Conservation (phyloP, 2,888 invertebrate species). For the Cryptocephalus moraei region DNA sequence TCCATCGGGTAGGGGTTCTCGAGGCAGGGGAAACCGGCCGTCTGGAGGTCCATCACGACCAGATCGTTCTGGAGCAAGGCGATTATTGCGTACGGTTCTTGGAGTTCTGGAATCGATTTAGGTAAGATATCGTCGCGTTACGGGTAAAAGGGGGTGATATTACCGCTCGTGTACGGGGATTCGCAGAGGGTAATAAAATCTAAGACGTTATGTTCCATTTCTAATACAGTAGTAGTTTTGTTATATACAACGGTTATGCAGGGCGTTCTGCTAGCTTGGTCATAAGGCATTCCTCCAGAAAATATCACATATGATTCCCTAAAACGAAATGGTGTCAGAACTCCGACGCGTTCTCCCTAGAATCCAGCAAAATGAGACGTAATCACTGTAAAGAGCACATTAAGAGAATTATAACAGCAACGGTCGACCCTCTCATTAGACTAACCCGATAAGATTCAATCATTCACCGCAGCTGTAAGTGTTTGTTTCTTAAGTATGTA, state of each 20-base stretch:
- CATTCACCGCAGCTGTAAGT: too few species aligned
- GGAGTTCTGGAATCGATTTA: slow-evolving; percentile 60
- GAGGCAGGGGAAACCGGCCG: slow-evolving; percentile 94
- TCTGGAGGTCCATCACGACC: slow-evolving; percentile 93
- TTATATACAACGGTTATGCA: slow-evolving; percentile 94
- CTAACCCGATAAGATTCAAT: too few species aligned
- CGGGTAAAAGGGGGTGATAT: slow-evolving; percentile 18
- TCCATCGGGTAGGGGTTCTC: slow-evolving; percentile 99
- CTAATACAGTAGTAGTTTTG: slow-evolving; percentile 92
- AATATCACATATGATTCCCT: slow-evolving; percentile 94
- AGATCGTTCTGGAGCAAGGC: slow-evolving; percentile 96
- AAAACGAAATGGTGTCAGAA: slow-evolving; percentile 13
- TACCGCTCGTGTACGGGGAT: slow-evolving; percentile 87
- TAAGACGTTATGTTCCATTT: slow-evolving; percentile 98
- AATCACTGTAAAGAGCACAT: too few species aligned
- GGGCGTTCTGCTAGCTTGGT: slow-evolving; percentile 81
- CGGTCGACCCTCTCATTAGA: too few species aligned
- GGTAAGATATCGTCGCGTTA: not conserved
- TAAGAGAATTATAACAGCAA: too few species aligned
- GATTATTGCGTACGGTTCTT: slow-evolving; percentile 96
- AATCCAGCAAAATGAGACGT: too few species aligned
- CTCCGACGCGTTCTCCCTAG: too few species aligned
- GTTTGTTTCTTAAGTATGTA: too few species aligned
- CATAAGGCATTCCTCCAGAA: slow-evolving; percentile 90
- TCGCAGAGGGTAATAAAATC: slow-evolving; percentile 95